Conservation (phyloP, 2,113 vertebrate species). For the Quiscalus mexicanus region DNA sequence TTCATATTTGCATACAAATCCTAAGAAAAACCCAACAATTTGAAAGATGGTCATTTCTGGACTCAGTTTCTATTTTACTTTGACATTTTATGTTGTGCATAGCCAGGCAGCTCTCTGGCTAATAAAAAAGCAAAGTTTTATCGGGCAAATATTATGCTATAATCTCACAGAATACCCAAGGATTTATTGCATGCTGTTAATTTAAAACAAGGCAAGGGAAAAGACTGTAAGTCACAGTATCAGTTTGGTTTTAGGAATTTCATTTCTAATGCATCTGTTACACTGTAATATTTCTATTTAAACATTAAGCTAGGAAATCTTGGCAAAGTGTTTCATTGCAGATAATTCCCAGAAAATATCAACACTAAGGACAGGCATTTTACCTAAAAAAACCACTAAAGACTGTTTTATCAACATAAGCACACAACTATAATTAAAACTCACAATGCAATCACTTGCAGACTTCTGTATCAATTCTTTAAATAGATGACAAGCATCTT, state of each 20-base stretch:
- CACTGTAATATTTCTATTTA: neutral
- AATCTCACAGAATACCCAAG: neutral
- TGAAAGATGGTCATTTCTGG: neutral
- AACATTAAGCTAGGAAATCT: neutral
- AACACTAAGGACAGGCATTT: neutral
- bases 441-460: neutral
- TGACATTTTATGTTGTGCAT: neutral
- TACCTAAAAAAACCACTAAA: neutral
- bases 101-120: neutral
- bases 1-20: neutral
- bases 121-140: neutral
- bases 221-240: neutral
- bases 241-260: neutral
- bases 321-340: neutral
- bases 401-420: neutral
- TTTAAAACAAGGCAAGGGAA: neutral
- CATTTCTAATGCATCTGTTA: neutral
- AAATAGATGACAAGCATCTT: neutral
- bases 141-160: neutral
- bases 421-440: neutral
- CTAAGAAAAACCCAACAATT: neutral
- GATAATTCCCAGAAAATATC: neutral
- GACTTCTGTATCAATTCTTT: neutral
- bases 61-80: neutral
- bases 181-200: neutral